phyloP scores from a whole-genome alignment of 2,797 vertebrate genomes.

The Danio albolineatus region DNA sequence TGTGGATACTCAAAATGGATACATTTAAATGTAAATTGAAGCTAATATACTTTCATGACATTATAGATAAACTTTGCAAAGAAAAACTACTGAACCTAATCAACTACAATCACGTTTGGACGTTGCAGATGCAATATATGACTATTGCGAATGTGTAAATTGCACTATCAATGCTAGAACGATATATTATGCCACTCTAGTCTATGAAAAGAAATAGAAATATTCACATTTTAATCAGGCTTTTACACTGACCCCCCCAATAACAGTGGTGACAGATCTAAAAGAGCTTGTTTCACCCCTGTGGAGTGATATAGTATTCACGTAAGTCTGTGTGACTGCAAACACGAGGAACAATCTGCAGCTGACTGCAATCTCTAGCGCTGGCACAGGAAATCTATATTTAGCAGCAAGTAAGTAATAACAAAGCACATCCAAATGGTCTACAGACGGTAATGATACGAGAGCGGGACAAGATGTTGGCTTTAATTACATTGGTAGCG shows the following conservation, averaged over 20 bases:
- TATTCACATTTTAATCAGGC: neutral
- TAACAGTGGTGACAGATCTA: neutral
- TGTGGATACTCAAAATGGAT: no score
- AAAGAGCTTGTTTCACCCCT: slow-evolving; percentile 38
- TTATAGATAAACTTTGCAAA: no score
- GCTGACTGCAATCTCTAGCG: slow-evolving; percentile 70
- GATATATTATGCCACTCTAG: no score
- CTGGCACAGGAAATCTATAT: slow-evolving; percentile 75
- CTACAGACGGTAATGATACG: slow-evolving; percentile 77
- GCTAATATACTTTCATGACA: no score
- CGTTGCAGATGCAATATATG: no score
- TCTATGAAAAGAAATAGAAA: neutral
- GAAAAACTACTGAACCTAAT: no score
- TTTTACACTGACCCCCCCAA: neutral
- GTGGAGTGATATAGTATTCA: slow-evolving; percentile 69
- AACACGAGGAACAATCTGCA: slow-evolving; percentile 70
- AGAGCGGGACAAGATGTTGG: slow-evolving; percentile 76
- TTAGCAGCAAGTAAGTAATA: slow-evolving; percentile 81
- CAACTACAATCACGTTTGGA: no score
- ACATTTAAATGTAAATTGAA: no score
- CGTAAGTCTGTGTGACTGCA: slow-evolving; percentile 67
- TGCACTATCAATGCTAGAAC: no score
- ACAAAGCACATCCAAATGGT: slow-evolving; percentile 75
- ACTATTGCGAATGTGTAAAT: no score
- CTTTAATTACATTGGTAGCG: slow-evolving; percentile 75